A percentile compares a stretch with the other conserved stretches of the same genome.
Conservation (phyloP, 1,140 invertebrate genomes). For the Orussus abietinus region DNA sequence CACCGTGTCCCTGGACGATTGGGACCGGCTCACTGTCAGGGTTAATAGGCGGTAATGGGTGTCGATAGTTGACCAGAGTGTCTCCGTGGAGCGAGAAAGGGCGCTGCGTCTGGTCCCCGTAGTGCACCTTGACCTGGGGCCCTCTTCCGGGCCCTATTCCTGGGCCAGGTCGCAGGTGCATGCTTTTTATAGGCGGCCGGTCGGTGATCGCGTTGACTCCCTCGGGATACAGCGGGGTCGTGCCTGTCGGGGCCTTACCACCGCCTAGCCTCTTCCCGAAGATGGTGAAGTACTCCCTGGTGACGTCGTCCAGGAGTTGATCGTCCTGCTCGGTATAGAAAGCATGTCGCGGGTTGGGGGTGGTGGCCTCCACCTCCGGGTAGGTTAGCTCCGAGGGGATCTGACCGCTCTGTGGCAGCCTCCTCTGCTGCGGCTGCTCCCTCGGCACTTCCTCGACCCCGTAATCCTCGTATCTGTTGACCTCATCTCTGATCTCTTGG, state of each 20-base stretch:
- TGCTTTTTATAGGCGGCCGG: too few species aligned
- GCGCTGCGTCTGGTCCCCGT: slow-evolving; percentile 40
- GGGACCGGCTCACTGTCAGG: slow-evolving; percentile 66
- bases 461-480: slow-evolving; percentile 35
- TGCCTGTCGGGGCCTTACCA: too few species aligned
- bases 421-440: slow-evolving; percentile 17
- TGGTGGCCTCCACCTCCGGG: slow-evolving; percentile 47
- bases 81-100: slow-evolving; percentile 57
- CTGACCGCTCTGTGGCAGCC: slow-evolving; percentile 4
- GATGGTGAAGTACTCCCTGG: slow-evolving; percentile 71
- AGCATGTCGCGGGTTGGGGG: slow-evolving; percentile 61
- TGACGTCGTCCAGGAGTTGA: slow-evolving; percentile 67
- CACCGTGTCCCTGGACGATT: slow-evolving; percentile 2
- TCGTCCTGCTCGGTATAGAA: slow-evolving; percentile 72
- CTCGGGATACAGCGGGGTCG: too few species aligned
- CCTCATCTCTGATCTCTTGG: slow-evolving; percentile 25
- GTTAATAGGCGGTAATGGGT: slow-evolving; percentile 58
- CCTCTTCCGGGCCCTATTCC: too few species aligned
- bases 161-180: too few species aligned
- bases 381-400: slow-evolving; percentile 25
- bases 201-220: too few species aligned
- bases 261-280: slow-evolving; percentile 71
- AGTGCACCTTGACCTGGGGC: slow-evolving; percentile 43
- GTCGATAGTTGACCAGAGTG: slow-evolving; percentile 61
- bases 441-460: slow-evolving; percentile 17